Base-by-base conservation (phyloP, 1,140 invertebrate genomes). In the Wasmannia auropunctata region DNA sequence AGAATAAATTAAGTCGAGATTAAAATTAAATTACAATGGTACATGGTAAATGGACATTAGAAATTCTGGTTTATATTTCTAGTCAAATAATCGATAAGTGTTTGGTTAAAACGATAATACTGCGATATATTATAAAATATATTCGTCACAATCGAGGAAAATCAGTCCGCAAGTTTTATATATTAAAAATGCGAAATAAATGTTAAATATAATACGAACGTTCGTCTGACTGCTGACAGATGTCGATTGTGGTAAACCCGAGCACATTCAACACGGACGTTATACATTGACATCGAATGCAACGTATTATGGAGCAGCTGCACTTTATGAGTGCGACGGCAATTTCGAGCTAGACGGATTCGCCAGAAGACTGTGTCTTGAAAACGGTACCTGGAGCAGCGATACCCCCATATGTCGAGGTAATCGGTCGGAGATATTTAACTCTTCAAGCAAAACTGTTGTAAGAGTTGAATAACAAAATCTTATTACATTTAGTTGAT, bases 301-400 rank as follows among this genome's bases (percentile, higher is more conserved):
- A 0, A 98, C 98, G 0, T 98, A 98, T 92, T 98, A 98, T 89
- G 98, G 98, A 1, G 97, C 97, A 2, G 96, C 97, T 1, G 98
- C 97, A 0, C 95, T 98, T 3, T 99, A 99, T 91, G 97, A 97
- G 86, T 99, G 98, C 92, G 96, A 98, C 40, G 94, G 96, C 2
- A 97, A 98, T 90, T 99, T 97, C 94, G 96, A 97, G 92, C 93
- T 99, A 5, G 97, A 97, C 84, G 98, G 98, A 3, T 97, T 98
- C 51, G 97, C 97, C 0, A 95, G 97, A 80, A 95, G 98, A 90
- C 93, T 97, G 49, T 99, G 98, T 93, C 96, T 98, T 16, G 98
- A 98, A 92, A 98, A 99, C 93, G 98, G 97, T 19, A 98, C 97
- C 0, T 98, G 98, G 98, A 98, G 97, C 85, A 97, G 97, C 8